These are phyloP conservation scores for Nothoprocta pentlandii DNA, from an alignment of 2,113 vertebrate species.

Conservation along the genomic window DNA sequence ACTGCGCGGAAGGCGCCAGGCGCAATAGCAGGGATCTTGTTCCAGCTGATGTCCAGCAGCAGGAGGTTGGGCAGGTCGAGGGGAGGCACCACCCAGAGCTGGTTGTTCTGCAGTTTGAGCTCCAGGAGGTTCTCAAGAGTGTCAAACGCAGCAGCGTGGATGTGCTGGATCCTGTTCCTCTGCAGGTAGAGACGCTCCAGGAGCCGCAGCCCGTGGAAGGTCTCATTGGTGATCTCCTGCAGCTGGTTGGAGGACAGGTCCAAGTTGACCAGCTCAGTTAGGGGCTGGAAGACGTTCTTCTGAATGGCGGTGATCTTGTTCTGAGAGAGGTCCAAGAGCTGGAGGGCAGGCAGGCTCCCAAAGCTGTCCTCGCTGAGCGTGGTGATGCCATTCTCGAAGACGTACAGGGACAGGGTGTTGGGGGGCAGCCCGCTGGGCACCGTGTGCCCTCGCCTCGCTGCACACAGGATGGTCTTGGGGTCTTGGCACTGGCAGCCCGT, in stretches of 20 bases:
- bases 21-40: constrained; percentile 79
- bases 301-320: constrained; percentile 90
- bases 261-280: constrained; percentile 89
- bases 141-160: constrained; percentile 88
- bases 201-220: constrained; percentile 86
- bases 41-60: constrained; percentile 92
- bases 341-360: constrained; percentile 79
- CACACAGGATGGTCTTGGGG: constrained; percentile 79
- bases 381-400: constrained; percentile 92
- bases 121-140: constrained; percentile 88
- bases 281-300: constrained; percentile 85
- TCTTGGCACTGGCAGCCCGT: constrained; percentile 78
- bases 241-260: constrained; percentile 94
- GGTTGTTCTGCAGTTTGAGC: constrained; percentile 92
- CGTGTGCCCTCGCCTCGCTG: constrained; percentile 50
- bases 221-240: constrained; percentile 87
- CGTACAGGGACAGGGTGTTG: constrained; percentile 82
- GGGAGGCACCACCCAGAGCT: constrained; percentile 81
- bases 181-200: constrained; percentile 95
- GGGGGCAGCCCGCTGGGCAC: constrained; percentile 83
- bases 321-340: constrained; percentile 94
- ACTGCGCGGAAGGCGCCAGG: constrained; percentile 79
- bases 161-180: constrained; percentile 87
- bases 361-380: constrained; percentile 83
- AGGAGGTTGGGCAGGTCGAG: constrained; percentile 87